Percentiles rank a stretch among this genome's conserved stretches.
phyloP scores from a whole-genome alignment of 1,140 invertebrate species.

The Cherax destructor region DNA sequence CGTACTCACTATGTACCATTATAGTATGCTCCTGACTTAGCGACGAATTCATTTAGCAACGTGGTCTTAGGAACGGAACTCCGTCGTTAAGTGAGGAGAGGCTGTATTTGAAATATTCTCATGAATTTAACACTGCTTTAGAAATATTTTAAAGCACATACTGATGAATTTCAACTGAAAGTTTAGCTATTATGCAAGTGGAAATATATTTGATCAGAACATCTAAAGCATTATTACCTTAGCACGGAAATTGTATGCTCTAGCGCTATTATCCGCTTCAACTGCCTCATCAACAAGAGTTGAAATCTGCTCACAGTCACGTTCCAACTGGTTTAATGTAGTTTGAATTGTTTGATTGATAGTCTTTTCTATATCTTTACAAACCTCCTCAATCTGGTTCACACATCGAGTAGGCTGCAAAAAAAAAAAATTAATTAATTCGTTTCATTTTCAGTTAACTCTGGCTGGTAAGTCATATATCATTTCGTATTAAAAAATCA shows the following conservation, averaged over 20 bases:
- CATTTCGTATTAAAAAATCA: not conserved
- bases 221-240: conserved; percentile 38
- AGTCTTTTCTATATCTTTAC: conserved; percentile 80
- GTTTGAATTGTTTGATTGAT: conserved; percentile 81
- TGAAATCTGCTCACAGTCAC: conserved; percentile 78
- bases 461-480: no score
- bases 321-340: conserved; percentile 80
- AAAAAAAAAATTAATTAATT: not conserved
- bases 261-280: conserved; percentile 75
- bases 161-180: no score
- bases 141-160: no score
- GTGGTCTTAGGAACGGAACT: no score
- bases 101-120: no score
- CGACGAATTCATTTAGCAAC: no score
- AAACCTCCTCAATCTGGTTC: conserved; percentile 81
- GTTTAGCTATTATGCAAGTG: not conserved
- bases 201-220: not conserved
- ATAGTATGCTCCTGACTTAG: no score
- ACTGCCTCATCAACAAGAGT: conserved; percentile 76
- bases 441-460: not conserved
- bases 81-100: no score
- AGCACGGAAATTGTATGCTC: conserved; percentile 73
- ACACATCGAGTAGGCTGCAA: conserved; percentile 75
- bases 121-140: no score
- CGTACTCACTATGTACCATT: no score